Conservation (phyloP, 2,888 invertebrate genomes). For the Cosmia pyralina region DNA sequence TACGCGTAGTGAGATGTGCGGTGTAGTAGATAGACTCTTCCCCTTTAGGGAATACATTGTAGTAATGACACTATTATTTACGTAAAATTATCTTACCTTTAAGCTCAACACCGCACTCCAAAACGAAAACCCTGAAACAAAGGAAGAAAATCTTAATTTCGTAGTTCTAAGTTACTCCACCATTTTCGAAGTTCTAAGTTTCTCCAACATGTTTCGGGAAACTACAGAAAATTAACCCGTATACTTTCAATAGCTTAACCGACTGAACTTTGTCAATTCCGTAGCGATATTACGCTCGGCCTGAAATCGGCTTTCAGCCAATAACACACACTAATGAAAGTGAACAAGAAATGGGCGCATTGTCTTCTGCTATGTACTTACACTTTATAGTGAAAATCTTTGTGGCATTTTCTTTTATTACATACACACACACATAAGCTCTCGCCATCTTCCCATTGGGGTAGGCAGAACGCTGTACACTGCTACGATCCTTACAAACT, state of each 20-base stretch:
- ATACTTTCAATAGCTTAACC: constrained; percentile 28
- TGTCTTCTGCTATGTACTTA: constrained; percentile 64
- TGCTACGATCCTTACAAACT: no score
- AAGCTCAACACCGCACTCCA: constrained; percentile 13
- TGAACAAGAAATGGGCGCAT: constrained; percentile 73
- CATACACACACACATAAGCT: no score
- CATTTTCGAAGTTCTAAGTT: constrained; percentile 9
- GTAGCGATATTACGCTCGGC: constrained; percentile 56
- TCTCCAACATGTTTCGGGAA: constrained; percentile 9
- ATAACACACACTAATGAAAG: constrained; percentile 80
- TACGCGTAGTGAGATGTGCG: neutral
- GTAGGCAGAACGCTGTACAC: no score
- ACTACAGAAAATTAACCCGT: constrained; percentile 27
- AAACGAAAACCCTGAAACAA: constrained; percentile 52
- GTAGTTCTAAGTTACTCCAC: constrained; percentile 2
- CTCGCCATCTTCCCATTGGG: no score
- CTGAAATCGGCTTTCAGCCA: constrained; percentile 63
- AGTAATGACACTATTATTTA: neutral
- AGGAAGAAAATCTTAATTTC: constrained; percentile 30
- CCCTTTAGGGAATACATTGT: no score
- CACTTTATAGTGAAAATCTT: constrained; percentile 35
- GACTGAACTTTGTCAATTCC: constrained; percentile 63
- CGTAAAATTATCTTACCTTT: constrained; percentile 40
- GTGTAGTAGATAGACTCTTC: neutral
- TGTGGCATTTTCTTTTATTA: constrained; percentile 44